phyloP scores from a whole-genome alignment of 2,888 invertebrate species.

The Tipula confusa region DNA sequence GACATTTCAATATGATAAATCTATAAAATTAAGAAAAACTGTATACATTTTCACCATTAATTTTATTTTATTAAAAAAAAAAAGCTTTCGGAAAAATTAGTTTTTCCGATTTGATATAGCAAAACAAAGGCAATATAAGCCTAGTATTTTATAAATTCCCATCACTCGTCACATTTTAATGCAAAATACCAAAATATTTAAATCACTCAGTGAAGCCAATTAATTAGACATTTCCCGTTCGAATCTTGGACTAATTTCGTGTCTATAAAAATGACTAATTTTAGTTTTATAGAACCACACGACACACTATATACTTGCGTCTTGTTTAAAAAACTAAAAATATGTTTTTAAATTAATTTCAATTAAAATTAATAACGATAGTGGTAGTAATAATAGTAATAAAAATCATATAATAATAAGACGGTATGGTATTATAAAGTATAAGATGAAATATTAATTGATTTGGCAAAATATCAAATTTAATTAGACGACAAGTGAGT shows the following conservation, averaged over 20 bases:
- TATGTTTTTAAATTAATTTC: background rate
- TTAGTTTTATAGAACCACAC: background rate
- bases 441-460: background rate
- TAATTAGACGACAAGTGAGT: background rate
- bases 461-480: background rate
- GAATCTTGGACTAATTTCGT: too few species aligned
- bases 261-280: too few species aligned
- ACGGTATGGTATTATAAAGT: background rate
- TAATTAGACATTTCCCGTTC: too few species aligned
- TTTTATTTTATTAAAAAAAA: background rate
- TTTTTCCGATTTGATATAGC: background rate
- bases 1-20: background rate
- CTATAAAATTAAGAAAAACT: background rate
- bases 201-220: too few species aligned
- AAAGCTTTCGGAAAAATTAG: background rate
- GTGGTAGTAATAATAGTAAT: background rate
- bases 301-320: background rate
- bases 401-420: background rate
- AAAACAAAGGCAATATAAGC: too few species aligned
- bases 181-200: too few species aligned
- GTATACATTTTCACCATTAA: background rate
- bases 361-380: conserved; percentile 13
- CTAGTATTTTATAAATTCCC: too few species aligned
- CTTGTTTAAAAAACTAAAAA: background rate
- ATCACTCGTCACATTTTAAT: too few species aligned